A percentile compares a stretch with the other conserved stretches of the same genome.
These are phyloP conservation scores for Benitochromis conjunctus DNA, from an alignment of 2,113 vertebrate species.

Conservation along the genomic window DNA sequence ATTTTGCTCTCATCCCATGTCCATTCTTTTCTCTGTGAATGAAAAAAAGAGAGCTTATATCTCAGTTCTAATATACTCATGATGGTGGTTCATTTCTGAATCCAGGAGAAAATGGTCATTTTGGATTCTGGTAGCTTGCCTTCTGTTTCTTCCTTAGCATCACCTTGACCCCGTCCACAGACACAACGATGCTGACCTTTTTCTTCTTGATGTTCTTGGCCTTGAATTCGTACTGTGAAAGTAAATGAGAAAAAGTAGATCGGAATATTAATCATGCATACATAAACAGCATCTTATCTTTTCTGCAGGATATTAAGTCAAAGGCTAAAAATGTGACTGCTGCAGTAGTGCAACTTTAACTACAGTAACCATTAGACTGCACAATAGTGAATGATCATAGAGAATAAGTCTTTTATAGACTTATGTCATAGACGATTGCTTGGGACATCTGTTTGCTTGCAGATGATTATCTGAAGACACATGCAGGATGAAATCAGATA, in stretches of 20 bases:
- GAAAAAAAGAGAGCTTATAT: not conserved
- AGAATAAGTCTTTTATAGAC: not conserved
- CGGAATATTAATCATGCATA: not conserved
- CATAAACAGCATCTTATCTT: not conserved
- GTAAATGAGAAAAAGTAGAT: not conserved
- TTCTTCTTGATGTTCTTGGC: conserved; percentile 90
- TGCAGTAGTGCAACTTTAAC: not conserved
- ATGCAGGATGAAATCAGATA: not conserved
- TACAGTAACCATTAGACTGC: not conserved
- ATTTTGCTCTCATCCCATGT: conserved; percentile 82
- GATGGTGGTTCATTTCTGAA: not conserved
- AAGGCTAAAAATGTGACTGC: not conserved
- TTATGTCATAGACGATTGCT: not conserved
- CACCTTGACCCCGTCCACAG: conserved; percentile 81
- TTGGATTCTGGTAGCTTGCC: conserved; percentile 43
- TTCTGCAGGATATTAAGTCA: not conserved
- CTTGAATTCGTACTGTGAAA: conserved; percentile 88
- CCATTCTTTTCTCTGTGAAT: conserved; percentile 83
- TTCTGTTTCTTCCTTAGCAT: conserved; percentile 84
- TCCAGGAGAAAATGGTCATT: not conserved
- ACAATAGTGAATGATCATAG: not conserved
- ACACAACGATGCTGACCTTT: conserved; percentile 86
- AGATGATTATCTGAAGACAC: not conserved
- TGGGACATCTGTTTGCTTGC: not conserved
- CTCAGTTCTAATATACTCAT: not conserved